phyloP scores from a whole-genome alignment of 2,797 vertebrate species.

The Heteromormyrus szaboi region DNA sequence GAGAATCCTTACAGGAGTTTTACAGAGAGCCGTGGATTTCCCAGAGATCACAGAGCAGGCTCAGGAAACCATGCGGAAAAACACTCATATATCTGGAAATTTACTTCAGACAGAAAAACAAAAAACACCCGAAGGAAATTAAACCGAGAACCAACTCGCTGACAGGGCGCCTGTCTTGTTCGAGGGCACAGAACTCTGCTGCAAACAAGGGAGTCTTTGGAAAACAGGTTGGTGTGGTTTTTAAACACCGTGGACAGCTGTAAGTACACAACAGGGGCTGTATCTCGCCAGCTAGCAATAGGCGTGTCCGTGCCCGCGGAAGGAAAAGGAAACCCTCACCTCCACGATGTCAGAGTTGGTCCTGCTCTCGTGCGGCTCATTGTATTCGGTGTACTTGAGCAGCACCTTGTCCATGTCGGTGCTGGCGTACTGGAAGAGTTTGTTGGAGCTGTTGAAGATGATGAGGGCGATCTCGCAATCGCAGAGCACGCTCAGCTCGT shows the following conservation, averaged over 20 bases:
- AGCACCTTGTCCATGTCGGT: constrained; percentile 99
- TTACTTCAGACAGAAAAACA: neutral
- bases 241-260: neutral
- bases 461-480: constrained; percentile 99
- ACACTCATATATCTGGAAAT: constrained; percentile 1
- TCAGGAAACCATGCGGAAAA: neutral
- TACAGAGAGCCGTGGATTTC: neutral
- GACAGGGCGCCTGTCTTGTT: neutral
- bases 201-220: neutral
- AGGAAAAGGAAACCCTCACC: constrained; percentile 66
- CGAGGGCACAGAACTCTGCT: neutral
- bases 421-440: constrained; percentile 99
- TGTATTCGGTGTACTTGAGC: constrained; percentile 99
- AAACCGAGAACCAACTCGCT: neutral
- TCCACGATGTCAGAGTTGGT: constrained; percentile 99
- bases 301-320: neutral
- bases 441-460: constrained; percentile 99
- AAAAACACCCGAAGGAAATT: neutral
- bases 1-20: neutral
- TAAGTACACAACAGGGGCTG: neutral
- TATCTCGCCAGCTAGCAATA: neutral
- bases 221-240: neutral
- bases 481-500: constrained; percentile 96
- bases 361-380: constrained; percentile 98
- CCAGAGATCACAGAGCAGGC: neutral